These are phyloP conservation scores for Papilio xuthus DNA, from an alignment of 1,140 invertebrate species.

Conservation along the genomic window DNA sequence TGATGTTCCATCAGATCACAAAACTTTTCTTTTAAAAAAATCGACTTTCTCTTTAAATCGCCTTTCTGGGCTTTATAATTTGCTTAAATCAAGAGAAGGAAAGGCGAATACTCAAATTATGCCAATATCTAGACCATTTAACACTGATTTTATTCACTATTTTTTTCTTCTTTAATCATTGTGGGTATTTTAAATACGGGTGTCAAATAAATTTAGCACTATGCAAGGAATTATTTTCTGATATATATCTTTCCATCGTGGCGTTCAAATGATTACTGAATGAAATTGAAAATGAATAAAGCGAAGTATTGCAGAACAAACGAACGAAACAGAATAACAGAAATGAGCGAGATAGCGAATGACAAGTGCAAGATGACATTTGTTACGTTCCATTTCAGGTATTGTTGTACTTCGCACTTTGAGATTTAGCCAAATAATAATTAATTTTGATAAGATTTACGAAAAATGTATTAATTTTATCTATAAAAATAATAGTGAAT, in stretches of 20 bases:
- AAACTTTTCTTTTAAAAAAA: constrained; percentile 41
- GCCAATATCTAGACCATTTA: constrained; percentile 49
- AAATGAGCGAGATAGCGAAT: constrained; percentile 15
- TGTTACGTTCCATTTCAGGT: not conserved
- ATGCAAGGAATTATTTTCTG: constrained; percentile 41
- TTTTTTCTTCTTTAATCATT: constrained; percentile 69
- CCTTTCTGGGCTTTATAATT: constrained; percentile 31
- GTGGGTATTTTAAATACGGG: constrained; percentile 58
- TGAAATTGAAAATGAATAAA: constrained; percentile 26
- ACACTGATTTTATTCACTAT: constrained; percentile 58
- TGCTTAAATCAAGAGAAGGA: constrained; percentile 48
- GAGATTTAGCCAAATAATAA: not conserved
- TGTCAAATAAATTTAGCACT: constrained; percentile 55
- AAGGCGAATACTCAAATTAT: constrained; percentile 50
- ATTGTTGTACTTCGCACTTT: not conserved
- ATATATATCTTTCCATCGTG: constrained; percentile 48
- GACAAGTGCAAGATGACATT: not conserved
- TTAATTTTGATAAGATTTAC: not conserved
- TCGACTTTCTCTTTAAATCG: constrained; percentile 41
- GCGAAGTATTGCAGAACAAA: not conserved
- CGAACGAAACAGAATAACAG: not conserved
- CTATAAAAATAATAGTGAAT: not conserved
- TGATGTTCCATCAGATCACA: constrained; percentile 47
- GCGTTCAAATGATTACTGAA: constrained; percentile 46
- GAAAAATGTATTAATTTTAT: not conserved